Base-by-base conservation (phyloP, 2,113 vertebrate species). In the Stigmatopora nigra region DNA sequence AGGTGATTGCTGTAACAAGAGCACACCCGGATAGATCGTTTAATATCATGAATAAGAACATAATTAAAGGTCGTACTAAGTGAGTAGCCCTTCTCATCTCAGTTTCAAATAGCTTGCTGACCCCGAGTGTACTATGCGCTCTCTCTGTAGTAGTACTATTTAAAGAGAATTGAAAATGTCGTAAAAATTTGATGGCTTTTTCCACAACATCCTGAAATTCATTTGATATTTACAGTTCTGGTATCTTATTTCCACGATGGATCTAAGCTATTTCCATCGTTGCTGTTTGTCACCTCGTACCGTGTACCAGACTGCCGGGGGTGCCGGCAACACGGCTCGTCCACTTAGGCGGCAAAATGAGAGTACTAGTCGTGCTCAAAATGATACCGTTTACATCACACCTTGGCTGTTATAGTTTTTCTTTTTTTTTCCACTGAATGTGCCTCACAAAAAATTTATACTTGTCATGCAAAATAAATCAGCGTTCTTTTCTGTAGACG, bases 401-500 rank as follows among this genome's bases (percentile, higher is more conserved):
- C 73, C 62, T 1, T 46, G 48, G 76, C 52, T 13, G 52, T 73
- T 75, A 22, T 80, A 70, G 78, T 68, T 68, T 69, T 61, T 44
- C 61, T 20, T 82, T 78, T 69, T 71, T 65, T 75, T 44, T 79
- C 77, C 67, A 70, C 71, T 71, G 75, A 85, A 84, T 70, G 61
- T 71, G 77, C 79, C 86, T 88, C 78, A 84, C 79, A 89, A 93
- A 89, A 90, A 91, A 92, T 90, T 91, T 89, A 82, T 88, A 87
- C 82, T 90, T 92, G 86, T 88, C 90, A 90, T 90, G 87, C 89
- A 90, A 93, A 93, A 92, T 91, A 91, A 91, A 92, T 91, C 84
- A 89, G 70, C 64, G 67, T 72, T 79, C 73, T 85, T 88, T 89
- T 84, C 79, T 71, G 56, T 81, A 80, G 88, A 79, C 68, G 69